phyloP scores from a whole-genome alignment of 2,888 invertebrate species.

The Hymenopus coronatus region DNA sequence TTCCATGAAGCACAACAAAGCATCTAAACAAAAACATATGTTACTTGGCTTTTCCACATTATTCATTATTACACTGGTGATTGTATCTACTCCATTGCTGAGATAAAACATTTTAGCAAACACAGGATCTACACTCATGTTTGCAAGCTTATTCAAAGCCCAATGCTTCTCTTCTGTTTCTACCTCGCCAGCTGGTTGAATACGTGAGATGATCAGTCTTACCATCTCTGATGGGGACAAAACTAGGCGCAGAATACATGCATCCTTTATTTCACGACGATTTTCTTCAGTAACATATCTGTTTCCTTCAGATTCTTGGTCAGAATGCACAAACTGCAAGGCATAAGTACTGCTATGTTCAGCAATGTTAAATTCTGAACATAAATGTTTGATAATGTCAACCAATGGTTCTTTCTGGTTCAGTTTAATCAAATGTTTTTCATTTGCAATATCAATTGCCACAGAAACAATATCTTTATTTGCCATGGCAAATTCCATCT shows the following conservation, averaged over 20 bases:
- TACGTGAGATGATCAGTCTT: not conserved
- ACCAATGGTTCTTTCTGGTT: slow-evolving; percentile 19
- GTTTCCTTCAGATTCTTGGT: not conserved
- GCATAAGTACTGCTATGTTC: slow-evolving; percentile 24
- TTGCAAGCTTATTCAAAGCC: slow-evolving; percentile 20
- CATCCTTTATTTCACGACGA: slow-evolving; percentile 23
- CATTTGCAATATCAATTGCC: slow-evolving; percentile 26
- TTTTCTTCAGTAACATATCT: slow-evolving; percentile 29
- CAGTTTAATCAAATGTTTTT: slow-evolving; percentile 24
- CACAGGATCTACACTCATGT: slow-evolving; percentile 19
- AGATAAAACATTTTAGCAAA: slow-evolving; percentile 24
- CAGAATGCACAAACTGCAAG: slow-evolving; percentile 15
- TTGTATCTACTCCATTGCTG: not conserved
- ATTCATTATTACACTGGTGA: slow-evolving; percentile 5
- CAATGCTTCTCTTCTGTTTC: slow-evolving; percentile 18
- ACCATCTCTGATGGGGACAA: slow-evolving; percentile 26
- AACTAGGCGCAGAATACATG: slow-evolving; percentile 25
- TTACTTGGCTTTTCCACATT: not conserved
- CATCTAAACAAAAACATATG: slow-evolving; percentile 10
- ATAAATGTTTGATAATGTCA: slow-evolving; percentile 21
- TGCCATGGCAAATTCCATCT: not conserved
- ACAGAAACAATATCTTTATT: slow-evolving; percentile 28
- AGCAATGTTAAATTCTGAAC: slow-evolving; percentile 20
- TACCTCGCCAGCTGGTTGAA: not conserved
- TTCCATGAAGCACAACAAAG: slow-evolving; percentile 14